phyloP scores from a whole-genome alignment of 2,797 vertebrate species.

The Amblyopsis hoosieri region DNA sequence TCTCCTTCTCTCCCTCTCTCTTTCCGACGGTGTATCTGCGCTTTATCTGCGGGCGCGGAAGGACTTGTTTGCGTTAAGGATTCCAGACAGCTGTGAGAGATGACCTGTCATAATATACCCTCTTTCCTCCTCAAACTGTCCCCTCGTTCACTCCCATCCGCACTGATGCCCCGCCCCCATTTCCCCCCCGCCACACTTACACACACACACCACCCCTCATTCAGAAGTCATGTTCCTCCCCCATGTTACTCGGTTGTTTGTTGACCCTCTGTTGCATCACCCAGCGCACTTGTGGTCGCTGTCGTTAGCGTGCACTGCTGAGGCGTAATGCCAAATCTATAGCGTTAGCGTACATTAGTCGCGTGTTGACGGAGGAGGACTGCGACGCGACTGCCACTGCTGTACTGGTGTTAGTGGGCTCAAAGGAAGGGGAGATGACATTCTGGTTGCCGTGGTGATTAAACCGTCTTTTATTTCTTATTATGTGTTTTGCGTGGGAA shows the following conservation, averaged over 20 bases:
- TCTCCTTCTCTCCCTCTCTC: not conserved
- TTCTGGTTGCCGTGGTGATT: no score
- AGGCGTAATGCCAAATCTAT: not conserved
- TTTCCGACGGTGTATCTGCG: conserved; percentile 59
- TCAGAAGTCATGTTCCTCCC: no score
- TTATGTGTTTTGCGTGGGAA: not conserved
- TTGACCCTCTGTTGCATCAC: no score
- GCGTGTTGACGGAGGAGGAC: conserved; percentile 5
- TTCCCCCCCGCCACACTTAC: not conserved
- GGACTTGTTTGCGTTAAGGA: conserved; percentile 71
- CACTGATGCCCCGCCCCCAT: not conserved
- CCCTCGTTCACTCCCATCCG: conserved; percentile 29
- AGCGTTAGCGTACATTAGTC: not conserved
- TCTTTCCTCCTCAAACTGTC: conserved; percentile 68
- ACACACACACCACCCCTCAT: not conserved
- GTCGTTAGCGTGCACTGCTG: no score
- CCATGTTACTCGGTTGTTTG: no score
- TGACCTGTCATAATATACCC: conserved; percentile 70
- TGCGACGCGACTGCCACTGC: conserved; percentile 7
- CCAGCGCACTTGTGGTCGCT: no score
- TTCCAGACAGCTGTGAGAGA: conserved; percentile 70
- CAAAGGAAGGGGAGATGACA: not conserved
- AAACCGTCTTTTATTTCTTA: no score
- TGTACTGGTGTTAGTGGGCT: conserved; percentile 9
- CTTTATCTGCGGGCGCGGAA: conserved; percentile 71